These are phyloP conservation scores for Coregonus suidteri DNA, from an alignment of 2,797 vertebrate species.

Conservation along the genomic window DNA sequence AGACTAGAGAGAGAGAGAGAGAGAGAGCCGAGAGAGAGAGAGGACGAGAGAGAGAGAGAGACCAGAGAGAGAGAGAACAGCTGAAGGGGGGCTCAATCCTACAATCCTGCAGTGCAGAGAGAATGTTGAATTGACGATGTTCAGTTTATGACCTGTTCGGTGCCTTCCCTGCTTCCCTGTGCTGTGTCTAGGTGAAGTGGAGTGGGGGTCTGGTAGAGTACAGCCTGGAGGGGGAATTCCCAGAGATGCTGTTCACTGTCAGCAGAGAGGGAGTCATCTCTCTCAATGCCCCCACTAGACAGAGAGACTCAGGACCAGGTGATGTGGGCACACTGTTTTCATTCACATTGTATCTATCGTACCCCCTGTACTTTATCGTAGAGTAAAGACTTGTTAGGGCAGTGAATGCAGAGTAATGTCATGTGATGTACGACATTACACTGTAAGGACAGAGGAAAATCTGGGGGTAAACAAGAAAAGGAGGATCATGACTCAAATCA, in stretches of 20 bases:
- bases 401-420: background rate
- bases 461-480: background rate
- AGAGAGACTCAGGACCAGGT: slow-evolving; percentile 83
- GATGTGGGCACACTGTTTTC: slow-evolving; percentile 26
- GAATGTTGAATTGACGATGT: background rate
- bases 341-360: background rate
- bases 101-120: background rate
- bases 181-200: slow-evolving; percentile 75
- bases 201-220: slow-evolving; percentile 76
- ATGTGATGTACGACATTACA: background rate
- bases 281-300: slow-evolving; percentile 76
- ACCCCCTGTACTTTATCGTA: background rate
- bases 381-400: no score
- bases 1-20: no score
- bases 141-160: slow-evolving; percentile 14
- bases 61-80: no score
- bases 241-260: slow-evolving; percentile 77
- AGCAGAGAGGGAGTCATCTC: slow-evolving; percentile 77
- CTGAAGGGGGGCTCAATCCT: no score
- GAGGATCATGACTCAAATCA: background rate
- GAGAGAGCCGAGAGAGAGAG: no score
- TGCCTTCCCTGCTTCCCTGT: background rate
- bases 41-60: no score
- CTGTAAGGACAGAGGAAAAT: background rate
- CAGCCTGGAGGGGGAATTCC: slow-evolving; percentile 77